A percentile compares a stretch with the other conserved stretches of the same genome.
These are phyloP conservation scores for Seira sanloemensis DNA, from an alignment of 2,888 invertebrate species.

Conservation along the genomic window DNA sequence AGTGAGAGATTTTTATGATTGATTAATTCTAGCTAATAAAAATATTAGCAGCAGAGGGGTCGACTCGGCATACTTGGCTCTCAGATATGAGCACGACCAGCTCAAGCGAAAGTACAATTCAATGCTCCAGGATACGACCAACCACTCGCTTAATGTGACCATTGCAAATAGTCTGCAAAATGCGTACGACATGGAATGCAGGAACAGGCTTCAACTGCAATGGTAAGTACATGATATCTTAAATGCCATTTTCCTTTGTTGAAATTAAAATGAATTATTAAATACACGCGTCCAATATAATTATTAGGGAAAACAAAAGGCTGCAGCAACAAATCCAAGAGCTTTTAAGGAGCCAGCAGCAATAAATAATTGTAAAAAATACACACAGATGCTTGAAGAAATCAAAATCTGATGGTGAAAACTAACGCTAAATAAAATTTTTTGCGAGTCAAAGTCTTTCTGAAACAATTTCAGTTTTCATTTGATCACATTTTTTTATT, in stretches of 20 bases:
- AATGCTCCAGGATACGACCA: constrained; percentile 36
- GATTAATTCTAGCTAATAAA: too few species aligned
- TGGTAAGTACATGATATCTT: constrained; percentile 32
- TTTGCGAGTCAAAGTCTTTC: too few species aligned
- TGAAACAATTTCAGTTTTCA: too few species aligned
- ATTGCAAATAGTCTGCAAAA: constrained; percentile 48
- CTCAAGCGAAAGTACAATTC: constrained; percentile 44
- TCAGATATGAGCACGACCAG: constrained; percentile 44
- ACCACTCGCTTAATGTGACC: constrained; percentile 22
- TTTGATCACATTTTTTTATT: constrained; percentile 35
- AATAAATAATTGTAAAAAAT: background rate
- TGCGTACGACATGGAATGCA: constrained; percentile 63
- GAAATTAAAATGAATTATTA: background rate
- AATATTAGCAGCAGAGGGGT: too few species aligned
- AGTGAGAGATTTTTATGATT: too few species aligned
- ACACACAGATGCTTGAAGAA: too few species aligned
- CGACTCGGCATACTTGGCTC: too few species aligned
- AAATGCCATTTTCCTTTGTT: background rate
- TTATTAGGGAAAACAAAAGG: constrained; percentile 53
- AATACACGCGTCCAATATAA: background rate
- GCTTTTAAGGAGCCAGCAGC: background rate
- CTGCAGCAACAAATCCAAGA: constrained; percentile 43
- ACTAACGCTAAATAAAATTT: too few species aligned
- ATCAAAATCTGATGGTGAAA: too few species aligned
- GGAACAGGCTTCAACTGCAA: constrained; percentile 47